Evolutionary conservation across 2,113 vertebrate species (phyloP).

Genomic region (Promerops cafer): DNA sequence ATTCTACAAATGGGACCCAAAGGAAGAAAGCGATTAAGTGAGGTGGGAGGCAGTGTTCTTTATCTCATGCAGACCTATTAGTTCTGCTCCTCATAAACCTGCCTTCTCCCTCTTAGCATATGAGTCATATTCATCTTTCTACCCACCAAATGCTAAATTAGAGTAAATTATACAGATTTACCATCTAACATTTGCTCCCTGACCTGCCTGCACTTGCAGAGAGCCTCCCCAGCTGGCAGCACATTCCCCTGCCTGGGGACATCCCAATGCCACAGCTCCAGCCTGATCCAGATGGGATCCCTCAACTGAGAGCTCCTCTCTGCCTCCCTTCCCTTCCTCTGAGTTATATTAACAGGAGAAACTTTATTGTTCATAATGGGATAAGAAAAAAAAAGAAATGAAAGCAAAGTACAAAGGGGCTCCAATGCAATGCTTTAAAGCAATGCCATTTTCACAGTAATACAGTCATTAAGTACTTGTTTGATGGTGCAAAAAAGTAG

Average conservation of each 20-base stretch:
- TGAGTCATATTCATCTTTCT: conserved; percentile 13
- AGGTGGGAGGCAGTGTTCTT: neutral
- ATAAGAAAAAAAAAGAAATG: neutral
- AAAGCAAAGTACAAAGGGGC: neutral
- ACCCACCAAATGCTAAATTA: conserved; percentile 13
- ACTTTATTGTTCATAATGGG: conserved; percentile 18
- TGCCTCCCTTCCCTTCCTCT: neutral
- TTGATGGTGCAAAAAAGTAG: conserved; percentile 58
- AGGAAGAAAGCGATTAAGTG: neutral
- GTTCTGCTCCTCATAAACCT: neutral
- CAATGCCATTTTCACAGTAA: conserved; percentile 30
- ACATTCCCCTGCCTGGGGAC: neutral
- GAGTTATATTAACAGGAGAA: neutral
- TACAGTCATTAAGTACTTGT: conserved; percentile 49
- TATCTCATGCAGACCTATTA: neutral
- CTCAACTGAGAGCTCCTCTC: neutral
- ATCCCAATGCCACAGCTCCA: neutral
- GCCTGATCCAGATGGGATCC: neutral
- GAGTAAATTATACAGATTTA: neutral
- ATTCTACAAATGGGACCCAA: neutral
- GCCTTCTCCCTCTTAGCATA: neutral
- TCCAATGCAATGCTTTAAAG: conserved; percentile 37
- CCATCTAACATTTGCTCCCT: neutral
- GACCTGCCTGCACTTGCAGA: neutral
- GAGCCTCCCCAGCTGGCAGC: neutral